Conservation (phyloP, 2,888 invertebrate species). For the Folsomia candida region DNA sequence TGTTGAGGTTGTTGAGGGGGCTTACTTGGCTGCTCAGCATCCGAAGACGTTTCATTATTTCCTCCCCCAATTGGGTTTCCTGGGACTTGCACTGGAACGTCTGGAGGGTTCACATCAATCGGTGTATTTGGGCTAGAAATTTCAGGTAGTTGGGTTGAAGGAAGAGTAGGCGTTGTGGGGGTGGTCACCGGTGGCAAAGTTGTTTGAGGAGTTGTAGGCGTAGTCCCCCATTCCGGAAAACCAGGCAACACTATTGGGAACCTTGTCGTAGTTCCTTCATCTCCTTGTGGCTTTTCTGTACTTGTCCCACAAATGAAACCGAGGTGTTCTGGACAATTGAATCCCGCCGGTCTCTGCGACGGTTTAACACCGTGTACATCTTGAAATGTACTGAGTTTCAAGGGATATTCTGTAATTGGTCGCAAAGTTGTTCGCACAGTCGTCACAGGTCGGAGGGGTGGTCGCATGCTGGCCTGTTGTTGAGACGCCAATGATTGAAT, state of each 20-base stretch:
- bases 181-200: not conserved
- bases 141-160: conserved; percentile 50
- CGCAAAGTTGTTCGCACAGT: not conserved
- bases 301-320: conserved; percentile 24
- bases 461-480: conserved; percentile 56
- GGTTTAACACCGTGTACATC: not conserved
- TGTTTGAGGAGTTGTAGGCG: conserved; percentile 48
- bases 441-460: conserved; percentile 57
- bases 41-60: conserved; percentile 8
- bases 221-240: conserved; percentile 23
- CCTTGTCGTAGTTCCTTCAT: conserved; percentile 39
- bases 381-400: conserved; percentile 1
- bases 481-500: conserved; percentile 41
- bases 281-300: conserved; percentile 40
- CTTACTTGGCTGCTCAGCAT: conserved; percentile 23
- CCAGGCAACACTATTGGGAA: conserved; percentile 27
- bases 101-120: conserved; percentile 49
- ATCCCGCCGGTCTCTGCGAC: not conserved
- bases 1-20: not conserved
- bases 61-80: conserved; percentile 43
- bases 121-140: conserved; percentile 40
- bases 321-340: conserved; percentile 30
- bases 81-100: conserved; percentile 48
- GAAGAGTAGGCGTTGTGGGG: conserved; percentile 16
- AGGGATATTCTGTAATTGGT: conserved; percentile 25